Percentiles rank a stretch among this genome's conserved stretches.
phyloP scores from a whole-genome alignment of 2,797 vertebrate genomes.

The Gadopsis bispinosus region DNA sequence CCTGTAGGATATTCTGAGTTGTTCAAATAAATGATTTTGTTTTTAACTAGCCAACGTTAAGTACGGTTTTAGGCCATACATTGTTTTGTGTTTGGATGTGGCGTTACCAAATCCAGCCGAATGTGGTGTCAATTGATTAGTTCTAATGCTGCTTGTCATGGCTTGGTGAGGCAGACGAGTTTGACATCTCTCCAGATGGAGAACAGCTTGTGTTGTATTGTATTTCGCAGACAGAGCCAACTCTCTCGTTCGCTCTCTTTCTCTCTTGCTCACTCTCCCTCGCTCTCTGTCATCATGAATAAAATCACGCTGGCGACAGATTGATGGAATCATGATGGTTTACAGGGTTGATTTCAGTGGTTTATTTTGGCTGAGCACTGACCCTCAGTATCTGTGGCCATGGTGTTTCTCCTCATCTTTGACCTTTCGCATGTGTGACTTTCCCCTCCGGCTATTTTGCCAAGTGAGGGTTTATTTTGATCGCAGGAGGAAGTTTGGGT shows the following conservation, averaged over 20 bases:
- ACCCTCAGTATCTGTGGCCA: conserved; percentile 58
- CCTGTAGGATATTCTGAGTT: conserved; percentile 8
- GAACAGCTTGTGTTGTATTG: conserved; percentile 77
- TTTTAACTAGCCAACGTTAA: conserved; percentile 13
- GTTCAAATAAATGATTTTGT: not conserved
- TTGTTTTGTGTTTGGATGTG: conserved; percentile 2
- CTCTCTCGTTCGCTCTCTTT: conserved; percentile 29
- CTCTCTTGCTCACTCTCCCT: conserved; percentile 24
- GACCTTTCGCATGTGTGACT: conserved; percentile 67
- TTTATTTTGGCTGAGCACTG: conserved; percentile 73
- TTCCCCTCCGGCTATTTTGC: conserved; percentile 48
- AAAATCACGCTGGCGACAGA: conserved; percentile 68
- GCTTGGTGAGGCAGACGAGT: conserved; percentile 66
- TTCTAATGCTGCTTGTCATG: conserved; percentile 63
- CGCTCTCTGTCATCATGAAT: conserved; percentile 60
- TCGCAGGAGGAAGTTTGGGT: conserved; percentile 64
- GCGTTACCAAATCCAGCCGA: conserved; percentile 50
- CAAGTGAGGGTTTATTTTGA: conserved; percentile 75
- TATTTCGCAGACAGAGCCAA: conserved; percentile 67
- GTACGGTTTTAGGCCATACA: not conserved
- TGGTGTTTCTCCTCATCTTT: conserved; percentile 63
- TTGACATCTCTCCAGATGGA: conserved; percentile 78
- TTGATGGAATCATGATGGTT: conserved; percentile 72
- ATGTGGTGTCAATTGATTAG: conserved; percentile 58
- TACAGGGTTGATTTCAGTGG: conserved; percentile 64